Percentiles rank a stretch among this genome's conserved stretches.
Evolutionary conservation across 1,140 invertebrate genomes (phyloP).

Genomic region (Philopotamus ludificatus): DNA sequence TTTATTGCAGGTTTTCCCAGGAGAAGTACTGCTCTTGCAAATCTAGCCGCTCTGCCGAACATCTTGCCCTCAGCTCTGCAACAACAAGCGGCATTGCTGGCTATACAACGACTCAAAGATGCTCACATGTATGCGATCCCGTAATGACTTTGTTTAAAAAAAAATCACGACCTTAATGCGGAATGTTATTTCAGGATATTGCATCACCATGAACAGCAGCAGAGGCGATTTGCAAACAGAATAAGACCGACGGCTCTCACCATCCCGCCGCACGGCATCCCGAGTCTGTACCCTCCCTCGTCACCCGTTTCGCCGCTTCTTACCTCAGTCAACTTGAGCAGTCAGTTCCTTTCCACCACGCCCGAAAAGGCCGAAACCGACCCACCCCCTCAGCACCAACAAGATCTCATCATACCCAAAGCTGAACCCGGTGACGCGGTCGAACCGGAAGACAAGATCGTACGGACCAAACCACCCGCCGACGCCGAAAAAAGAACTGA

Average conservation of each 20-base stretch:
- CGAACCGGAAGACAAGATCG: neutral
- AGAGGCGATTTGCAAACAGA: slow-evolving; percentile 1
- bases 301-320: slow-evolving; percentile 12
- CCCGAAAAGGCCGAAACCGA: slow-evolving; percentile 3
- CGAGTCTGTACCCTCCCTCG: neutral
- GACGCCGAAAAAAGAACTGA: neutral
- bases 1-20: slow-evolving; percentile 7
- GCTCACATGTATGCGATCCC: slow-evolving; percentile 27
- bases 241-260: slow-evolving; percentile 3
- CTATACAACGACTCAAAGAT: slow-evolving; percentile 29
- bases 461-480: neutral
- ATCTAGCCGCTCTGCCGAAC: slow-evolving; percentile 6
- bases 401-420: neutral
- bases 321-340: neutral
- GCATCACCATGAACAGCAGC: slow-evolving; percentile 12
- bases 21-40: slow-evolving; percentile 5
- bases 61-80: slow-evolving; percentile 27
- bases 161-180: neutral
- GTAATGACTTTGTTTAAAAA: neutral
- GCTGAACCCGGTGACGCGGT: neutral
- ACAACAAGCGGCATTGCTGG: slow-evolving; percentile 30
- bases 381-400: neutral
- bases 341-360: slow-evolving; percentile 3
- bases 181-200: slow-evolving; percentile 9
- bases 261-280: neutral